Percentiles rank a stretch among this genome's conserved stretches.
Evolutionary conservation across 2,797 vertebrate species (phyloP).

Genomic region (Rhinatrema bivittatum): DNA sequence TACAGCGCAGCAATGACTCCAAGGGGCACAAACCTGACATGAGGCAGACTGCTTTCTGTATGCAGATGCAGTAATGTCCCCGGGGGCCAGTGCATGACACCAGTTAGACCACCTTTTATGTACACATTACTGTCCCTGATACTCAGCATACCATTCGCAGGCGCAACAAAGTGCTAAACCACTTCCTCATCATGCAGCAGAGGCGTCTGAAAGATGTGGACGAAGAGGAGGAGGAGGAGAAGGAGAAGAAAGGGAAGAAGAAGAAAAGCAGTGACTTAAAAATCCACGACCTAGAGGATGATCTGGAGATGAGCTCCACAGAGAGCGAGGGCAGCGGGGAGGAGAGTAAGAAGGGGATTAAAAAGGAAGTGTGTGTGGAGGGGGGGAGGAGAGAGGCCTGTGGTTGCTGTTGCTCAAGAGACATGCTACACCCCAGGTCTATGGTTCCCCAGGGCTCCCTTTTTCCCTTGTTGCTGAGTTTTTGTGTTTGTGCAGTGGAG

Average conservation of each 20-base stretch:
- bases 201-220: conserved; percentile 77
- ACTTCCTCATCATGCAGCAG: conserved; percentile 94
- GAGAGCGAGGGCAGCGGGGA: conserved; percentile 70
- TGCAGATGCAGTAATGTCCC: too few species aligned
- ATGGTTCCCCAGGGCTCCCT: not conserved
- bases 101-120: too few species aligned
- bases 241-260: conserved; percentile 67
- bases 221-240: conserved; percentile 66
- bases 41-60: too few species aligned
- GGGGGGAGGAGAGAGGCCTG: not conserved
- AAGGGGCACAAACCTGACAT: too few species aligned
- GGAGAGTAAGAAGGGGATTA: conserved; percentile 62
- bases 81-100: too few species aligned
- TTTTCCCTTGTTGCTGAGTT: not conserved
- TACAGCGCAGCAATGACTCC: not conserved
- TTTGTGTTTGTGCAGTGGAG: conserved; percentile 12
- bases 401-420: not conserved
- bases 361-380: too few species aligned
- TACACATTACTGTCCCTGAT: too few species aligned
- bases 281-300: conserved; percentile 82
- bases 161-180: conserved; percentile 88
- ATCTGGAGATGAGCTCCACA: conserved; percentile 81
- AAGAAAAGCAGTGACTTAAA: conserved; percentile 69
- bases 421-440: not conserved
- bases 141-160: conserved; percentile 30